A percentile compares a stretch with the other conserved stretches of the same genome.
Evolutionary conservation across 2,888 invertebrate species (phyloP).

Genomic region (Chironomus tentans): DNA sequence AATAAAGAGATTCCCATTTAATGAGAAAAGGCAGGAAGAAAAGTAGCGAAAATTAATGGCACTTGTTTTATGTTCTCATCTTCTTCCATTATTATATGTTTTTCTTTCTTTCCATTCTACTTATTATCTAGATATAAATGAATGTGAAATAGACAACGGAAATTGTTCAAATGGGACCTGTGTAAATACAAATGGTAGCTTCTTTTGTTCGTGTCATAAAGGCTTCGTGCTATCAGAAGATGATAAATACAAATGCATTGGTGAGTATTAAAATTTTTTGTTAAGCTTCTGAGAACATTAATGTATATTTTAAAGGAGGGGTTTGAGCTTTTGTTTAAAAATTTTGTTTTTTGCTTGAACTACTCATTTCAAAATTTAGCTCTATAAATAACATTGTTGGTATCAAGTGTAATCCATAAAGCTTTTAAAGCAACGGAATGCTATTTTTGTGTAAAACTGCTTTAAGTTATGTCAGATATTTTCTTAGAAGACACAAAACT

Average conservation of each 20-base stretch:
- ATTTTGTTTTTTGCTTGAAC: too few species aligned
- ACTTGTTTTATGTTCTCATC: background rate
- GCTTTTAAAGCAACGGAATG: too few species aligned
- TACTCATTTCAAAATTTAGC: too few species aligned
- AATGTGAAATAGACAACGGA: constrained; percentile 27
- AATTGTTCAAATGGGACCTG: constrained; percentile 30
- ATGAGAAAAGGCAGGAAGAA: too few species aligned
- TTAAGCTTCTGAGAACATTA: background rate
- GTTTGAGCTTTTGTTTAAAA: too few species aligned
- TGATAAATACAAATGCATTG: constrained; percentile 31
- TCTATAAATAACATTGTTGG: too few species aligned
- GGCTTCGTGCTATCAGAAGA: constrained; percentile 34
- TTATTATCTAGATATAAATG: constrained; percentile 25
- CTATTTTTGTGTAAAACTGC: too few species aligned
- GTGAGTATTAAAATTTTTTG: constrained; percentile 27
- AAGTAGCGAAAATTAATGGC: background rate
- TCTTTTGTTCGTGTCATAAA: constrained; percentile 38
- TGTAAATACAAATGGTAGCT: constrained; percentile 31
- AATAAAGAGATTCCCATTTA: background rate
- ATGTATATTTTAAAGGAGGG: too few species aligned
- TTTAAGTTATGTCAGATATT: too few species aligned
- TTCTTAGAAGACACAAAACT: too few species aligned
- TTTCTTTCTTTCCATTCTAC: background rate
- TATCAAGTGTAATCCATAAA: too few species aligned
- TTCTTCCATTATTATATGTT: background rate